Percentiles rank a stretch among this genome's conserved stretches.
Evolutionary conservation across 2,888 invertebrate species (phyloP).

Genomic region (Chloromyia formosa): DNA sequence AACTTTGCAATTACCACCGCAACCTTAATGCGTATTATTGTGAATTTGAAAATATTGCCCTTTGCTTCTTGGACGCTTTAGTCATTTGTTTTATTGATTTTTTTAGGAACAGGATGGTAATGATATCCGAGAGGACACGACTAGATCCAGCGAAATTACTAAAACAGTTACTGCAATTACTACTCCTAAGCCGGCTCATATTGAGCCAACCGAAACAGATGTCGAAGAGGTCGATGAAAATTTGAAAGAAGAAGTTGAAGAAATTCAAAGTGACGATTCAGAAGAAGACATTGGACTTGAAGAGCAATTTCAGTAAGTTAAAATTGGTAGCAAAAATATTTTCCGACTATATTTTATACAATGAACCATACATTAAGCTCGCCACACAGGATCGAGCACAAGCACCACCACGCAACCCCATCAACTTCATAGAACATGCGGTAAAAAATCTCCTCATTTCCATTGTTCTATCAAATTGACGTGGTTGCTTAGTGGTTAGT

Average conservation of each 20-base stretch:
- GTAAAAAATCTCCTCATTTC: no score
- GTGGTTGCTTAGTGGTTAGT: no score
- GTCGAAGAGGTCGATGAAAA: slow-evolving; percentile 17
- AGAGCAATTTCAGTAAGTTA: slow-evolving; percentile 48
- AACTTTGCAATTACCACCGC: no score
- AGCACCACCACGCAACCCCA: no score
- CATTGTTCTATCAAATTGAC: no score
- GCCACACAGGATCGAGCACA: no score
- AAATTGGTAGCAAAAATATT: no score
- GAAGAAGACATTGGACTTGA: slow-evolving; percentile 47
- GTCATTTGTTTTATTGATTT: not conserved
- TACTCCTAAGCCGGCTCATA: slow-evolving; percentile 26
- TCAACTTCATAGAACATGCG: no score
- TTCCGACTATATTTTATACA: not conserved
- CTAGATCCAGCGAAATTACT: not conserved
- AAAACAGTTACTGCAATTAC: not conserved
- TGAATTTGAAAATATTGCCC: no score
- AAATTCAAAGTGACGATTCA: slow-evolving; percentile 47
- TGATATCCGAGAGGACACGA: not conserved
- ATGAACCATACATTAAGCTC: no score
- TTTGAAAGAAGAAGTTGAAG: slow-evolving; percentile 48
- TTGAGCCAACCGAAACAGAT: slow-evolving; percentile 7
- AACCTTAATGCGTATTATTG: no score
- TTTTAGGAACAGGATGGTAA: slow-evolving; percentile 1
- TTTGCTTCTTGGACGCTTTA: no score